Evolutionary conservation across 2,797 vertebrate species (phyloP).

Genomic region (Lophius americanus): DNA sequence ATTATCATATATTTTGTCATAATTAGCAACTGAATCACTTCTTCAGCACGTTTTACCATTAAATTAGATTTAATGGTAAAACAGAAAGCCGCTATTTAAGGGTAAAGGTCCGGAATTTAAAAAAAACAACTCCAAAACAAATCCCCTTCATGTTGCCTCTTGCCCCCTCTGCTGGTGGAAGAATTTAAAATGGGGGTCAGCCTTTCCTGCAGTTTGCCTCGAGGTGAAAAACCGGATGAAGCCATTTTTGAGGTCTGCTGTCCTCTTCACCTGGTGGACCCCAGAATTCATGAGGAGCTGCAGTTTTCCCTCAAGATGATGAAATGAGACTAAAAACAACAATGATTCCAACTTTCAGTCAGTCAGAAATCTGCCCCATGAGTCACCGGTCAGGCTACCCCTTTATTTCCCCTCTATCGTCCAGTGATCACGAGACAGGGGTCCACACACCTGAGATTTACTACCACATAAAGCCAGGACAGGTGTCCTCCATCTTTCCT

Average conservation of each 20-base stretch:
- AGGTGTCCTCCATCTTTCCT: constrained; percentile 37
- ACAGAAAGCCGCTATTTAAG: too few relatives aligned
- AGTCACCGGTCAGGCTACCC: neutral
- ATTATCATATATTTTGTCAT: too few relatives aligned
- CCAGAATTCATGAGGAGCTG: neutral
- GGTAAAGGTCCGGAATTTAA: too few relatives aligned
- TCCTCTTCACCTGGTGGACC: too few relatives aligned
- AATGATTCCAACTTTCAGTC: neutral
- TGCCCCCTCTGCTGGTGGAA: constrained; percentile 17
- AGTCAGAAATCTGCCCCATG: neutral
- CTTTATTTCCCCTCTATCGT: neutral
- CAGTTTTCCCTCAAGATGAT: neutral
- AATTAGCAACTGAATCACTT: too few relatives aligned
- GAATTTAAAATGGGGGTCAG: neutral
- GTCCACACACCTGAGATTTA: constrained; percentile 30
- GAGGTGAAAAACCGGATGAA: neutral
- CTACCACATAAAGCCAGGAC: constrained; percentile 1
- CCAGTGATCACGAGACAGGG: neutral
- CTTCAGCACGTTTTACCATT: too few relatives aligned
- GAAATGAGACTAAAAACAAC: neutral
- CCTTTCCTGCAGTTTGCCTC: neutral
- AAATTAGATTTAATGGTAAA: too few relatives aligned
- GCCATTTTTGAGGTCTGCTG: neutral
- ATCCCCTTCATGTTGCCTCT: neutral
- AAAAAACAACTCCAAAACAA: too few relatives aligned